Percentiles rank a stretch among this genome's conserved stretches.
phyloP scores from a whole-genome alignment of 2,797 vertebrate genomes.

The Peromyscus aztecus region DNA sequence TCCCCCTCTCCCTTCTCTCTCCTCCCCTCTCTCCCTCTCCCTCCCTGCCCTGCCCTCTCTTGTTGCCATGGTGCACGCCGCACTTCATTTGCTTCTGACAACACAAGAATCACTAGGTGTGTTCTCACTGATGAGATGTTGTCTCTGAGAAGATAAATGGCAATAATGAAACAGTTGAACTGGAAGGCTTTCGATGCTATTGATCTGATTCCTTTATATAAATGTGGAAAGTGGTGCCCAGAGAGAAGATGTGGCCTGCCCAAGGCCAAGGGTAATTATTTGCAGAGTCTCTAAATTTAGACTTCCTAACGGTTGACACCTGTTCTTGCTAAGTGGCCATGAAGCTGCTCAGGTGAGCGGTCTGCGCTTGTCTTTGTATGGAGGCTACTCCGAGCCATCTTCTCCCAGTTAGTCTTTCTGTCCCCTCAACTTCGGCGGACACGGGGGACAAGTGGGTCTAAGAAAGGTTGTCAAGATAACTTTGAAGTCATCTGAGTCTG shows the following conservation, averaged over 20 bases:
- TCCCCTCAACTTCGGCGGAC: background rate
- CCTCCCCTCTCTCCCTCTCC: background rate
- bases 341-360: background rate
- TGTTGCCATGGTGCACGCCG: background rate
- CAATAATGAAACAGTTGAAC: background rate
- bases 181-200: background rate
- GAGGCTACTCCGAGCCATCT: background rate
- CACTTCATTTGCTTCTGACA: background rate
- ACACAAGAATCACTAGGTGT: background rate
- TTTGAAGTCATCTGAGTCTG: constrained; percentile 20
- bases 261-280: background rate
- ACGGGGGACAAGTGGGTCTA: background rate
- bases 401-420: background rate
- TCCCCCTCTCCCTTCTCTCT: background rate
- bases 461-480: constrained; percentile 20
- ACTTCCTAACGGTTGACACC: background rate
- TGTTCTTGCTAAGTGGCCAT: background rate
- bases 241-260: background rate
- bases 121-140: background rate
- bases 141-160: background rate
- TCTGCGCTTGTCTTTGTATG: background rate
- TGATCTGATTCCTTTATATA: background rate
- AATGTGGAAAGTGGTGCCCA: background rate
- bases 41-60: background rate
- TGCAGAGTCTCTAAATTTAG: background rate